A percentile compares a stretch with the other conserved stretches of the same genome.
phyloP scores from a whole-genome alignment of 2,113 vertebrate species.

The Pitta sordida region DNA sequence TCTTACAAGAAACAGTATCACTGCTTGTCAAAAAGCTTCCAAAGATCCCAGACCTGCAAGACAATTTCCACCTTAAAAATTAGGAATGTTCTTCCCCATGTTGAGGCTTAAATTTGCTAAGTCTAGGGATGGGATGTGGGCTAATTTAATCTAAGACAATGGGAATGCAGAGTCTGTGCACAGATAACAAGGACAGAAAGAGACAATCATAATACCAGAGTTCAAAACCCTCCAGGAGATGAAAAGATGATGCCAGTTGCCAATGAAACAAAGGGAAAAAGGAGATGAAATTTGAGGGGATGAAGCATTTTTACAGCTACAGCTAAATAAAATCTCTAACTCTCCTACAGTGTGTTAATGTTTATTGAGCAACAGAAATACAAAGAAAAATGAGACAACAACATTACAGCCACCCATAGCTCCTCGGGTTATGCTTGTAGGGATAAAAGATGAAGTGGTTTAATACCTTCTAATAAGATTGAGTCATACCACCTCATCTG shows the following conservation, averaged over 20 bases:
- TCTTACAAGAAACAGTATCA: not conserved
- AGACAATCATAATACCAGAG: slow-evolving; percentile 1
- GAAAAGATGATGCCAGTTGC: slow-evolving; percentile 5
- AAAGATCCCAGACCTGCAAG: not conserved
- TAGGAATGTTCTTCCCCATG: not conserved
- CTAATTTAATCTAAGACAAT: slow-evolving; percentile 7
- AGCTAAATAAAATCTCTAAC: slow-evolving; percentile 34
- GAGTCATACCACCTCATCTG: not conserved
- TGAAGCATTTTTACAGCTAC: slow-evolving; percentile 1
- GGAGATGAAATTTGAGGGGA: not conserved
- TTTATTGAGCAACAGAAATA: slow-evolving; percentile 39
- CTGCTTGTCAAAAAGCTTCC: not conserved
- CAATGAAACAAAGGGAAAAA: slow-evolving; percentile 7
- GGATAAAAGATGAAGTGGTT: slow-evolving; percentile 44
- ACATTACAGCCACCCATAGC: slow-evolving; percentile 21
- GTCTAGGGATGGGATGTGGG: not conserved
- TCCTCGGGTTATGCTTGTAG: not conserved
- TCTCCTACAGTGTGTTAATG: not conserved
- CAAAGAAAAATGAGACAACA: not conserved
- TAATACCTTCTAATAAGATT: slow-evolving; percentile 40
- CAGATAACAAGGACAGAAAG: slow-evolving; percentile 21
- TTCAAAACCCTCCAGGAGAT: slow-evolving; percentile 17
- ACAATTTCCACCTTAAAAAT: not conserved
- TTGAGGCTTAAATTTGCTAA: not conserved
- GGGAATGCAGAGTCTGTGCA: slow-evolving; percentile 1